Conservation (phyloP, 2,888 invertebrate species). For the Helleia helle region DNA sequence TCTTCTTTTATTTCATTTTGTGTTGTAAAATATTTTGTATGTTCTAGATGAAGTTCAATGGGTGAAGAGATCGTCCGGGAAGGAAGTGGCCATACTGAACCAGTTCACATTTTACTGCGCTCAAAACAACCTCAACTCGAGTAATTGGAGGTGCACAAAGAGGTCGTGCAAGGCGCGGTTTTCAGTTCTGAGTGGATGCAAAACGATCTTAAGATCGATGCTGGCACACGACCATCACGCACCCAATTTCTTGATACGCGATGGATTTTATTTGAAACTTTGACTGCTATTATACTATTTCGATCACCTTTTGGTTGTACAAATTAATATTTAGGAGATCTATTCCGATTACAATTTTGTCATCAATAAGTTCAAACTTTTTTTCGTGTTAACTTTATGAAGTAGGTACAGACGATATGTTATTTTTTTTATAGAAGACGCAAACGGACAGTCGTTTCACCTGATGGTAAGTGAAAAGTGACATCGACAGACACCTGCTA, state of each 20-base stretch:
- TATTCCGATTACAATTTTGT: too few relatives aligned
- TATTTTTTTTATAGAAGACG: too few relatives aligned
- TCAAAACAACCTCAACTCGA: constrained; percentile 14
- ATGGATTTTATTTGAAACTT: constrained; percentile 6
- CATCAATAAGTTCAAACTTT: too few relatives aligned
- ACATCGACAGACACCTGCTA: too few relatives aligned
- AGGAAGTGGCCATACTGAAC: constrained; percentile 22
- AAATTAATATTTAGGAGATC: too few relatives aligned
- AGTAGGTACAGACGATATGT: too few relatives aligned
- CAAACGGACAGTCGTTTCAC: too few relatives aligned
- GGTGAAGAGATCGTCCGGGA: constrained; percentile 20
- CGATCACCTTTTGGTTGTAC: too few relatives aligned
- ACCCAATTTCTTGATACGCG: neutral
- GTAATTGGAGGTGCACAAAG: constrained; percentile 26
- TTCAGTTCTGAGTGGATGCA: constrained; percentile 8
- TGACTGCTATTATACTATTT: too few relatives aligned
- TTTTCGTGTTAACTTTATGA: too few relatives aligned
- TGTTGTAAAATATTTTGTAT: neutral
- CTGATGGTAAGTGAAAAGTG: too few relatives aligned
- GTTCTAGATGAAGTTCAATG: constrained; percentile 18
- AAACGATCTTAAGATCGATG: neutral
- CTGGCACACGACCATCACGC: neutral
- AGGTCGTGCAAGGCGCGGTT: constrained; percentile 27
- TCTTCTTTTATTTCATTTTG: too few relatives aligned
- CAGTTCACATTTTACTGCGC: constrained; percentile 32